phyloP scores from a whole-genome alignment of 2,113 vertebrate genomes.

The Natator depressus region DNA sequence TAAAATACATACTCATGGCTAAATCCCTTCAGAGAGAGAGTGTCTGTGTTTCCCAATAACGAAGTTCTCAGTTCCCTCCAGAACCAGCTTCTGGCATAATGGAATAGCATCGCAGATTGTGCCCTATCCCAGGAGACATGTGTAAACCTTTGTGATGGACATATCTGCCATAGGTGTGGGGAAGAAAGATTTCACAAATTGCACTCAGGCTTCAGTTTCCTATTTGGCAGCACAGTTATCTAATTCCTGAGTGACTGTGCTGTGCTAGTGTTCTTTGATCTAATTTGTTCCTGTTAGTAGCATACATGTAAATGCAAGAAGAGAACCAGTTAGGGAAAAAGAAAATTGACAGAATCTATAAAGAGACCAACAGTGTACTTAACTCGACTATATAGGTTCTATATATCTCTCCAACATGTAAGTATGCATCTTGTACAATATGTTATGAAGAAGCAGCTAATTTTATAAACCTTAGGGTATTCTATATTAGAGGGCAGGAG shows the following conservation, averaged over 20 bases:
- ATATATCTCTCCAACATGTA: not conserved
- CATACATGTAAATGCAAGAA: not conserved
- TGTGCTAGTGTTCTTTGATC: not conserved
- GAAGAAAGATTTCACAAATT: not conserved
- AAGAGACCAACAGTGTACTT: not conserved
- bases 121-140: not conserved
- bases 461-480: not conserved
- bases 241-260: not conserved
- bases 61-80: not conserved
- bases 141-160: not conserved
- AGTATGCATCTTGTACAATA: not conserved
- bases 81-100: not conserved
- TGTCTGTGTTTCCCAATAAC: not conserved
- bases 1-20: not conserved
- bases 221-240: not conserved
- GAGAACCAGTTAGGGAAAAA: not conserved
- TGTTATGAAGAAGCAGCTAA: not conserved
- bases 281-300: not conserved
- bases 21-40: not conserved
- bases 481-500: not conserved
- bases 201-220: not conserved
- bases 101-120: not conserved
- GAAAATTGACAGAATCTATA: not conserved
- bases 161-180: rapidly evolving
- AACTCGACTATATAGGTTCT: not conserved